phyloP scores from a whole-genome alignment of 2,797 vertebrate species.

The Odontamblyopus lacepedii region DNA sequence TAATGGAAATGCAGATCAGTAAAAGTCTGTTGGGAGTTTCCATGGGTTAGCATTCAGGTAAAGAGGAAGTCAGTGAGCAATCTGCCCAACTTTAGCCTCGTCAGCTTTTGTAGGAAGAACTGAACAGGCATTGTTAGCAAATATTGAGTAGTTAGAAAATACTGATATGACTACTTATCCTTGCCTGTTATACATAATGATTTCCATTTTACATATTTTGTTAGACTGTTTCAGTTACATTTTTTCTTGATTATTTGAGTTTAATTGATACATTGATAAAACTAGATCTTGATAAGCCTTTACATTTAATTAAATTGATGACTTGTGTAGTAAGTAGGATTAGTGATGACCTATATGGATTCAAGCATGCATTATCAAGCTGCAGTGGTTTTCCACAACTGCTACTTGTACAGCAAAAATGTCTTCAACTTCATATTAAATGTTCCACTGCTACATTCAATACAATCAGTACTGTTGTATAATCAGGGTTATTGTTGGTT shows the following conservation, averaged over 20 bases:
- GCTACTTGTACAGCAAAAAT: neutral
- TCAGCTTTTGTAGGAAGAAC: neutral
- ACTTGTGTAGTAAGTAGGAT: neutral
- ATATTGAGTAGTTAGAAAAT: neutral
- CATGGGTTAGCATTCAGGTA: neutral
- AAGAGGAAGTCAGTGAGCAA: neutral
- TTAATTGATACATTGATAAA: neutral
- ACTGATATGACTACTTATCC: too few relatives aligned
- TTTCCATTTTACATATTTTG: too few relatives aligned
- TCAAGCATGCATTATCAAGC: neutral
- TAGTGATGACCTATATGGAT: neutral
- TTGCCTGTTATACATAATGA: too few relatives aligned
- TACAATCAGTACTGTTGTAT: too few relatives aligned
- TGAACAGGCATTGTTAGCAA: neutral
- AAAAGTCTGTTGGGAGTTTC: neutral
- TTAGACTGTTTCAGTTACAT: neutral
- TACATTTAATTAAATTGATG: neutral
- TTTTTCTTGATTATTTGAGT: neutral
- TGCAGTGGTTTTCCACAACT: neutral
- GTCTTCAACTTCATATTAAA: neutral
- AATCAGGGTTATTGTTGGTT: too few relatives aligned
- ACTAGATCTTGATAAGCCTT: neutral
- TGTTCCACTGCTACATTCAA: neutral
- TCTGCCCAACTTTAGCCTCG: neutral
- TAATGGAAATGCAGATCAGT: constrained; percentile 27